These are phyloP conservation scores for Conops quadrifasciatus DNA, from an alignment of 2,888 invertebrate species.

Conservation along the genomic window DNA sequence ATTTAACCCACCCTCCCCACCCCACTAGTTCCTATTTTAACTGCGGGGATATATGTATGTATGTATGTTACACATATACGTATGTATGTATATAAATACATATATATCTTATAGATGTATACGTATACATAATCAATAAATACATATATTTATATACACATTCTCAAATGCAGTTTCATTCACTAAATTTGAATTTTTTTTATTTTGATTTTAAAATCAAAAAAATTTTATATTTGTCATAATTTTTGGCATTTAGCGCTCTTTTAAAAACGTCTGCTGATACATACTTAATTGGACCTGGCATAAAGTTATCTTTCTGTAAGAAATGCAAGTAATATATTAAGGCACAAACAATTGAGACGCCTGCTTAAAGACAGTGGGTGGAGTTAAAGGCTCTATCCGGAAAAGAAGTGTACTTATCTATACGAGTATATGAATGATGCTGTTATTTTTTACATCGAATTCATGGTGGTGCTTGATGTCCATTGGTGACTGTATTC, in stretches of 20 bases:
- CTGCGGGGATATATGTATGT: no score
- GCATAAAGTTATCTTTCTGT: no score
- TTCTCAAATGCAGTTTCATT: neutral
- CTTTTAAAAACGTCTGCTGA: no score
- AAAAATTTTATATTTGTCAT: no score
- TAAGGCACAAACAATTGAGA: neutral
- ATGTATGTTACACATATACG: neutral
- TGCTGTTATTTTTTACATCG: neutral
- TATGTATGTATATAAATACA: neutral
- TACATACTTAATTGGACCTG: no score
- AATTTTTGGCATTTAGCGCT: no score
- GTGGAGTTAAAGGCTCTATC: constrained; percentile 5
- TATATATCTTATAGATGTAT: neutral
- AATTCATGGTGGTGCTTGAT: constrained; percentile 46
- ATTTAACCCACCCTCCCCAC: no score
- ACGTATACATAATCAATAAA: neutral
- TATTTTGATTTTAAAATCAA: no score
- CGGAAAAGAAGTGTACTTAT: neutral
- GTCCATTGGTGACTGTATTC: constrained; percentile 64
- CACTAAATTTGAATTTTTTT: no score
- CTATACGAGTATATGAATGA: no score
- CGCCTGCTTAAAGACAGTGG: neutral
- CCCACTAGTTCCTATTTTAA: no score
- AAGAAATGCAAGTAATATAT: no score
- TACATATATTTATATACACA: neutral